A percentile compares a stretch with the other conserved stretches of the same genome.
Conservation (phyloP, 2,888 invertebrate genomes). For the Metopia argyrocephala region DNA sequence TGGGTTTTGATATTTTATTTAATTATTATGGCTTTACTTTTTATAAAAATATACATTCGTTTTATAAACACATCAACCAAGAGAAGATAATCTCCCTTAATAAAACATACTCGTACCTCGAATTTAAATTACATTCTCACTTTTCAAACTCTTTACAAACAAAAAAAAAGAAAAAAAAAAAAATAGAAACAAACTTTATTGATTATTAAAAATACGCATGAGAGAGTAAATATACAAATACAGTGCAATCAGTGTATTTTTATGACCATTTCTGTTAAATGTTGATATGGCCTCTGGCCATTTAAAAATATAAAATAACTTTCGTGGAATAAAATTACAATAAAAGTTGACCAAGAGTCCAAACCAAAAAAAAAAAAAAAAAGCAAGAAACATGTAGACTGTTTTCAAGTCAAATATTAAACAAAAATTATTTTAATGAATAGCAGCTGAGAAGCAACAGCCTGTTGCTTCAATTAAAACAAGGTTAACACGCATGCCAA, state of each 20-base stretch:
- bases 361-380: slow-evolving; percentile 30
- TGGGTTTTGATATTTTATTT: not conserved
- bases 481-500: slow-evolving; percentile 66
- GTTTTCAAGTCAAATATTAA: not conserved
- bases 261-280: slow-evolving; percentile 4
- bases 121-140: no score
- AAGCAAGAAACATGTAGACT: not conserved
- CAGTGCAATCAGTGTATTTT: slow-evolving; percentile 6
- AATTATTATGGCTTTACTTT: no score
- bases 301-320: not conserved
- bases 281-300: slow-evolving; percentile 40
- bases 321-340: not conserved
- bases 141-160: not conserved
- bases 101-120: no score
- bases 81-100: no score
- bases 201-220: not conserved
- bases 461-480: slow-evolving; percentile 73
- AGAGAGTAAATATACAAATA: not conserved
- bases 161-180: not conserved
- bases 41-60: no score
- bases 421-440: slow-evolving; percentile 14
- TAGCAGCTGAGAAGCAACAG: slow-evolving; percentile 65
- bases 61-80: no score
- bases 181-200: not conserved
- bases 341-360: slow-evolving; percentile 1